Evolutionary conservation across 1,140 invertebrate species (phyloP).

Genomic region (Dryas iulia): DNA sequence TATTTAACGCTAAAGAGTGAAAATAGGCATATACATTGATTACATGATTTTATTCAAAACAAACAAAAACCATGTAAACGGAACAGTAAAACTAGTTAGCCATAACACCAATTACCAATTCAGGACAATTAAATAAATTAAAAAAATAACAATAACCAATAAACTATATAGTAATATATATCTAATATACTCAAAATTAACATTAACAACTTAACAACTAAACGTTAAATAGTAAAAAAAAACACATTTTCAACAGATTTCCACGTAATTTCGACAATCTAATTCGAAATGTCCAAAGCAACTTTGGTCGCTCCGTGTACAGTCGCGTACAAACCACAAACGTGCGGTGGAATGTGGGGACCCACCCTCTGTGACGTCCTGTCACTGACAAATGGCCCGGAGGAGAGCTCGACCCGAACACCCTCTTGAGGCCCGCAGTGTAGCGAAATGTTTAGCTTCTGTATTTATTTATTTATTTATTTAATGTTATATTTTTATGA

Average conservation of each 20-base stretch:
- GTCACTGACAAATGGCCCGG: constrained; percentile 77
- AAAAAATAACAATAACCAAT: no score
- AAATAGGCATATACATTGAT: no score
- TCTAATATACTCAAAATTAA: no score
- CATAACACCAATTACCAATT: no score
- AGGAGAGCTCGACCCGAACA: constrained; percentile 69
- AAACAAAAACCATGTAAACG: no score
- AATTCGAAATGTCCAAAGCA: constrained; percentile 41
- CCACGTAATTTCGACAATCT: neutral
- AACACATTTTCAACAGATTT: neutral
- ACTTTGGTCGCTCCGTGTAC: constrained; percentile 41
- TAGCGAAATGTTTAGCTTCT: constrained; percentile 41
- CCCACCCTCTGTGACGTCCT: constrained; percentile 60
- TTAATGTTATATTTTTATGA: neutral
- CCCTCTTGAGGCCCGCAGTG: constrained; percentile 58
- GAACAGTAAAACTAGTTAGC: no score
- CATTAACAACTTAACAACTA: no score
- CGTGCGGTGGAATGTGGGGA: constrained; percentile 49
- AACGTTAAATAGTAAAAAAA: neutral
- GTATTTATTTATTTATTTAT: constrained; percentile 11
- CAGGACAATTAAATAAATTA: no score
- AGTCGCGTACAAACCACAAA: constrained; percentile 57
- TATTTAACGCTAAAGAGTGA: no score
- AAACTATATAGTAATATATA: no score
- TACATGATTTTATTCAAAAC: no score